A percentile compares a stretch with the other conserved stretches of the same genome.
phyloP scores from a whole-genome alignment of 2,113 vertebrate genomes.

The Puffinus mauretanicus region DNA sequence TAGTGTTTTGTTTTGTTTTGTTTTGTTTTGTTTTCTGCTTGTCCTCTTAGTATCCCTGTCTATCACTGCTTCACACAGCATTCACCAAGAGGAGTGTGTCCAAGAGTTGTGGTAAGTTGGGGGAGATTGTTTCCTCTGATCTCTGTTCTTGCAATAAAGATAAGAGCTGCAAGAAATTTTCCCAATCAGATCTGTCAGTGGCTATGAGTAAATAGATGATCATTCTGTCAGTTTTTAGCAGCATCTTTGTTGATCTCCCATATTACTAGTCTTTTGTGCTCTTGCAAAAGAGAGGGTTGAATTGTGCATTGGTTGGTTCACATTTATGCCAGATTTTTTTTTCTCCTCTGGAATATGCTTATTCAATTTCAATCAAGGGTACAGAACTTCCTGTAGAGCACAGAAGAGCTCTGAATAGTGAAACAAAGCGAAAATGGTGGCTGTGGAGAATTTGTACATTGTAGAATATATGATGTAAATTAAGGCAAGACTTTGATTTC shows the following conservation, averaged over 20 bases:
- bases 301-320: slow-evolving; percentile 18
- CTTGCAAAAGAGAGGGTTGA: background rate
- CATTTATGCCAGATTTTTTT: background rate
- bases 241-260: background rate
- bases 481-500: background rate
- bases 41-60: background rate
- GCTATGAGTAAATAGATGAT: slow-evolving; percentile 9
- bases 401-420: background rate
- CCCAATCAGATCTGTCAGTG: slow-evolving; percentile 45
- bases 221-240: slow-evolving; percentile 45
- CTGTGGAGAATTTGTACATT: background rate
- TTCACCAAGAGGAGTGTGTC: background rate
- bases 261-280: background rate
- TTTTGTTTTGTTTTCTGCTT: background rate
- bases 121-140: background rate
- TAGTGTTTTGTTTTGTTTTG: too few species aligned
- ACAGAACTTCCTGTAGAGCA: background rate
- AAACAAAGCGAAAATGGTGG: background rate
- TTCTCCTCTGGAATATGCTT: background rate
- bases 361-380: background rate
- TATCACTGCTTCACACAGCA: background rate
- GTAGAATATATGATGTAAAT: background rate
- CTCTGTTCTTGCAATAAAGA: slow-evolving; percentile 6
- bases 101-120: background rate
- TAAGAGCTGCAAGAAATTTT: slow-evolving; percentile 24